Evolutionary conservation across 2,797 vertebrate species (phyloP).

Genomic region (Pangasius djambal): DNA sequence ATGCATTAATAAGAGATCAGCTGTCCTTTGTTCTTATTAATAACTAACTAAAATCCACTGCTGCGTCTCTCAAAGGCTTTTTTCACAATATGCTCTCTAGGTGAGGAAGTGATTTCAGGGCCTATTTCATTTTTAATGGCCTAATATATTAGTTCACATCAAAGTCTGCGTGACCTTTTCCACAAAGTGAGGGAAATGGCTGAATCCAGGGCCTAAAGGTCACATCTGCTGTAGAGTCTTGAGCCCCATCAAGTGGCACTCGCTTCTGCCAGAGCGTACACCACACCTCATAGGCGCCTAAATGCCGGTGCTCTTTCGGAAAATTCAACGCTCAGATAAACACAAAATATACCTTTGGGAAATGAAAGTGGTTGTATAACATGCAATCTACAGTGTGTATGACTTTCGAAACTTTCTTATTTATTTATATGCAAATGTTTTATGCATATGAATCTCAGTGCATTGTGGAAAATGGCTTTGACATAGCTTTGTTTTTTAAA

Average conservation of each 20-base stretch:
- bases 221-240: slow-evolving; percentile 52
- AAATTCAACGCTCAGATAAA: background rate
- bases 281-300: background rate
- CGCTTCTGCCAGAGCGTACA: slow-evolving; percentile 10
- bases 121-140: slow-evolving; percentile 60
- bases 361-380: slow-evolving; percentile 25
- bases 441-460: background rate
- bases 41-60: background rate
- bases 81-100: background rate
- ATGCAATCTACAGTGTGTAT: background rate
- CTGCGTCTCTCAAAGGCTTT: slow-evolving; percentile 22
- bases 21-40: slow-evolving; percentile 3
- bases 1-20: background rate
- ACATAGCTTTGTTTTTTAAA: background rate
- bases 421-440: slow-evolving; percentile 31
- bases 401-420: slow-evolving; percentile 2
- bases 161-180: slow-evolving; percentile 61
- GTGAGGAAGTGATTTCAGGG: slow-evolving; percentile 36
- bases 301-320: background rate
- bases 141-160: slow-evolving; percentile 57
- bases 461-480: background rate
- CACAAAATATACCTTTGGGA: slow-evolving; percentile 2
- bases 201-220: slow-evolving; percentile 60
- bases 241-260: slow-evolving; percentile 51
- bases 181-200: slow-evolving; percentile 56